A percentile compares a stretch with the other conserved stretches of the same genome.
phyloP scores from a whole-genome alignment of 2,888 invertebrate species.

The Omphaloscelis lunosa region DNA sequence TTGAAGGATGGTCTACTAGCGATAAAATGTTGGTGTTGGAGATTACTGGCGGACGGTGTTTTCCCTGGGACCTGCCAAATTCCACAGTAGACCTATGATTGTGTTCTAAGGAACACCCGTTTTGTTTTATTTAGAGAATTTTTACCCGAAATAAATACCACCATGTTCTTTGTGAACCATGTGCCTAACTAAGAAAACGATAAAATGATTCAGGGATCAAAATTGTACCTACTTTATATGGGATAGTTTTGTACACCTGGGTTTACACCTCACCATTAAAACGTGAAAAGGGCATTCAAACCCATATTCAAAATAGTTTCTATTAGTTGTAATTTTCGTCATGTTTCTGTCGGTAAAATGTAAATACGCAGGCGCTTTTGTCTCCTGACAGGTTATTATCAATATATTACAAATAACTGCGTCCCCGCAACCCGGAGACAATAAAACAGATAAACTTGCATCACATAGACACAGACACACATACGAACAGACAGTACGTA shows the following conservation, averaged over 20 bases:
- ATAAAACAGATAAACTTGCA: constrained; percentile 55
- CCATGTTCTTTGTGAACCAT: not conserved
- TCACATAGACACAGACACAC: constrained; percentile 17
- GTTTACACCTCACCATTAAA: no score
- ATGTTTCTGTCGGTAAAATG: constrained; percentile 4
- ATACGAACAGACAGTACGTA: not conserved
- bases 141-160: not conserved
- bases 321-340: not conserved
- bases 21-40: not conserved
- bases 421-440: constrained; percentile 32
- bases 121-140: not conserved
- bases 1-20: constrained; percentile 4
- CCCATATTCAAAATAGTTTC: no score
- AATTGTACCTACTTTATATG: no score
- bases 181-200: no score
- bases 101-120: no score
- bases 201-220: no score
- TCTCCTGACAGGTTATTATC: constrained; percentile 48
- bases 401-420: constrained; percentile 52
- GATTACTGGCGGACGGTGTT: not conserved
- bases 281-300: no score
- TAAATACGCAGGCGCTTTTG: constrained; percentile 20
- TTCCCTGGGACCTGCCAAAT: no score
- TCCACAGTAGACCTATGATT: no score
- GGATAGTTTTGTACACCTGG: no score